These are phyloP conservation scores for Trochalopteron elliotii DNA, from an alignment of 2,113 vertebrate genomes.

Conservation along the genomic window DNA sequence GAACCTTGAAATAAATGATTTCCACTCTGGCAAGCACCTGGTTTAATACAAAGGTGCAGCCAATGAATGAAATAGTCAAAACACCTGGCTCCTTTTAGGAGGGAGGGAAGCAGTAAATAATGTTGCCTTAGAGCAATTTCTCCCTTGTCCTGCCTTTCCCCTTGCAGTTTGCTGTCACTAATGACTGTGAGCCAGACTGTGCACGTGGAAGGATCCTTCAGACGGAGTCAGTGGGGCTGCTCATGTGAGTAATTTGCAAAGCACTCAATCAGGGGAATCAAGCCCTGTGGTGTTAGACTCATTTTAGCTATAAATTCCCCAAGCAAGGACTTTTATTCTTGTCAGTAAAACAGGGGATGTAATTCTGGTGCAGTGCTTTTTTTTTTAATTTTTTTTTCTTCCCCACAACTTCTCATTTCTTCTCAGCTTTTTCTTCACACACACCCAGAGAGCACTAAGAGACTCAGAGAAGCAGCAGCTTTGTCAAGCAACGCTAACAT, in stretches of 20 bases:
- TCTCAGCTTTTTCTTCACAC: neutral
- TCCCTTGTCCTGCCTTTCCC: neutral
- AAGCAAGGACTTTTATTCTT: neutral
- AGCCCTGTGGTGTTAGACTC: neutral
- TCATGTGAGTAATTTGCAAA: conserved; percentile 21
- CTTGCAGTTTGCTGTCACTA: conserved; percentile 1
- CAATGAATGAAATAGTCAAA: neutral
- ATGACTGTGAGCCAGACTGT: neutral
- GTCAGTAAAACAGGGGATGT: neutral
- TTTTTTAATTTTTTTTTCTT: neutral
- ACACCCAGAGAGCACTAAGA: neutral
- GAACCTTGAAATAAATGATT: neutral
- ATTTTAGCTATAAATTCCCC: neutral
- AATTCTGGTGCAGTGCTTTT: neutral
- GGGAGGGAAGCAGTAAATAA: neutral
- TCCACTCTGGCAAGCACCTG: neutral
- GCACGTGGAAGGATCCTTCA: neutral
- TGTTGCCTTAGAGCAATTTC: neutral
- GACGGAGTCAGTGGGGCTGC: neutral
- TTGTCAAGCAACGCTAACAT: neutral
- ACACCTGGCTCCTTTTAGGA: neutral
- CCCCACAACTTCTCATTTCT: neutral
- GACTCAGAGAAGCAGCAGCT: neutral
- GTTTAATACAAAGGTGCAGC: neutral
- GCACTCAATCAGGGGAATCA: neutral